Base-by-base conservation (phyloP, 1,140 invertebrate genomes). In the Pararge aegeria region DNA sequence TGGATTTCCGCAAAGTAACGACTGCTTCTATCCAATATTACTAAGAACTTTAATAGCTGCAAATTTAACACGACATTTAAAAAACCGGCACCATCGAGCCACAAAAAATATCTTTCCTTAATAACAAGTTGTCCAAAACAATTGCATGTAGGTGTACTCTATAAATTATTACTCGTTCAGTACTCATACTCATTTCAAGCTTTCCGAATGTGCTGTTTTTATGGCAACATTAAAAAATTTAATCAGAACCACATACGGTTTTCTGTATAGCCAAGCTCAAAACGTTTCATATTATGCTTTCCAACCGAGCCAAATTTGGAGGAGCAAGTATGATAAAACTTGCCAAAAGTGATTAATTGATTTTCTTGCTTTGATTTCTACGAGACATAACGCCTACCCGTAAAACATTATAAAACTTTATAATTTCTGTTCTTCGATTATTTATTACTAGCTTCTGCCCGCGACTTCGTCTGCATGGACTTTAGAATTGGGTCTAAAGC, bases 321-420 rank as follows among this genome's bases (percentile, higher is more conserved):
- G 16, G 38, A 18, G 21, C 55, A 49, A 16, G 54, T 56, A 57
- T 49, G 10, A 18, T 18, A 19, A 58, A 30, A 20, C 24, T 18
- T 12, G 40, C 21, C 49, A 58, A 58, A 49, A 58, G 24, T 44
- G 37, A 52, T 51, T 58, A 52, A 58, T 52, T 58, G 18, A 48
- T 51, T 44, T 29, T 52, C 34, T 51, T 20, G 34, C 20, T 42
- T 30, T 29, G 37, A 51, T 51, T 58, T 52, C 5, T 5, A 38
- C 6, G 13, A 7, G 30, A 34, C 10, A 7, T n/a, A 12, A 34
- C 30, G 30, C 12, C 30, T 42, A 15, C 15, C 6, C 51, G 51
- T 34, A 21, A 49, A 34, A 54, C 10, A 34, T 27, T 7, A 27
- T 7, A 27, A 7, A 4, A 9, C 27, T 27, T 27, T 34, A 34